Evolutionary conservation across 2,797 vertebrate species (phyloP), one percentile per base, ranked within the genome.

Genomic region (Zenarchopterus dispar): DNA sequence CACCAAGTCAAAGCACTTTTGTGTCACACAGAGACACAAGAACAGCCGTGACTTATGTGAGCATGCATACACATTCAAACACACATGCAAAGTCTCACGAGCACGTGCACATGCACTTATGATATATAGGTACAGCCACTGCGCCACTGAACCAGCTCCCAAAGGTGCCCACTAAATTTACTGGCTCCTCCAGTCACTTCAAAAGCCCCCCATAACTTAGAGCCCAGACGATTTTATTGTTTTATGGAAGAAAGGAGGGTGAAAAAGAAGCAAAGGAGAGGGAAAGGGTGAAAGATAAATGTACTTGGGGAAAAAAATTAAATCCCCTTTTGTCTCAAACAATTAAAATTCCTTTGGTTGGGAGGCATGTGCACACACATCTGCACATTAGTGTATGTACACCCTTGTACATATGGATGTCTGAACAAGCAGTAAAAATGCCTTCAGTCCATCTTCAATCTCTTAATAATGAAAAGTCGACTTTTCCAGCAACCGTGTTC

Each of bases 141-240:
- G 87, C 79, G 90, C 90, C 90, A 89, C 90, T 90, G 89, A 94
- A 93, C 81, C 66, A 84, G 84, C 85, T 88, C 93, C 92, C 93
- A 93, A 93, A 96, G 95, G 93, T 94, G 95, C 93, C 94, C 88
- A 87, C 92, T 93, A 95, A 98, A 98, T 98, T 98, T 98, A 98
- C 95, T 93, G 92, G 91, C 93, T 89, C 91, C 91, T 94, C 86
- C 86, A 90, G 91, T 89, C 89, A 96, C 97, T 96, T 98, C 97
- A 98, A 98, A 98, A 92, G 89, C 83, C 79, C 87, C 85, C 91
- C 89, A 95, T 97, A 96, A 97, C 94, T 96, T 94, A 94, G 93
- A 76, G 77, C 84, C 93, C 93, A 95, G 95, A 94, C 91, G 74
- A 92, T 92, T 97, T 97, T 96, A 96, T 95, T 94, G 92, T 94